A percentile compares a stretch with the other conserved stretches of the same genome.
Conservation (phyloP, 2,888 invertebrate species). For the Nomada lathburiana region DNA sequence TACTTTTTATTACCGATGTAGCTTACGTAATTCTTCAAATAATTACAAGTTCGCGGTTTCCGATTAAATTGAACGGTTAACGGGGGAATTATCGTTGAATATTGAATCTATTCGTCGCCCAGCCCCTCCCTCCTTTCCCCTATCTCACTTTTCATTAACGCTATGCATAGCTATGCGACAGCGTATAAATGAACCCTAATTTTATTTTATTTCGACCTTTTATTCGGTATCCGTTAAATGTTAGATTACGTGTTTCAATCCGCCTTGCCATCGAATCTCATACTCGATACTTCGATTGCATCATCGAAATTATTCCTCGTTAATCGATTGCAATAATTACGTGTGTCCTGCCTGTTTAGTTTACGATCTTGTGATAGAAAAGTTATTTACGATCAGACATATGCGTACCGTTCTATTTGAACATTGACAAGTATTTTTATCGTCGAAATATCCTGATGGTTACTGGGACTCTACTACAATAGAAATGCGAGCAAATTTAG, state of each 20-base stretch:
- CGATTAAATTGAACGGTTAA: background rate
- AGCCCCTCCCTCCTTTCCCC: background rate
- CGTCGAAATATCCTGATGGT: background rate
- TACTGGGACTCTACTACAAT: background rate
- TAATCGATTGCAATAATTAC: background rate
- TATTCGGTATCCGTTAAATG: background rate
- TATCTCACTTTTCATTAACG: conserved; percentile 15
- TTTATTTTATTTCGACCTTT: background rate
- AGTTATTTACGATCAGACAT: too few relatives aligned
- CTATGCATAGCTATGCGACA: conserved; percentile 7
- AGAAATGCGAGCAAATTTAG: background rate
- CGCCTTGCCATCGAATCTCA: background rate
- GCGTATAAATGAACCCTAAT: conserved; percentile 16
- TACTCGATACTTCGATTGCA: background rate
- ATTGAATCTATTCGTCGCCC: background rate
- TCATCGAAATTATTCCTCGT: background rate
- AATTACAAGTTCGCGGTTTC: background rate
- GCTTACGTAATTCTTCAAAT: background rate
- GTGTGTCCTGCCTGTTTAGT: background rate
- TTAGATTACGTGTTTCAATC: background rate
- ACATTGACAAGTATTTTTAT: too few relatives aligned
- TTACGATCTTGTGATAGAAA: background rate
- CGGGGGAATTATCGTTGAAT: background rate
- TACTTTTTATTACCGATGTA: conserved; percentile 9
- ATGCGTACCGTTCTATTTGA: too few relatives aligned